A percentile compares a stretch with the other conserved stretches of the same genome.
Conservation (phyloP, 2,113 vertebrate species). For the Myrmecobius fasciatus region DNA sequence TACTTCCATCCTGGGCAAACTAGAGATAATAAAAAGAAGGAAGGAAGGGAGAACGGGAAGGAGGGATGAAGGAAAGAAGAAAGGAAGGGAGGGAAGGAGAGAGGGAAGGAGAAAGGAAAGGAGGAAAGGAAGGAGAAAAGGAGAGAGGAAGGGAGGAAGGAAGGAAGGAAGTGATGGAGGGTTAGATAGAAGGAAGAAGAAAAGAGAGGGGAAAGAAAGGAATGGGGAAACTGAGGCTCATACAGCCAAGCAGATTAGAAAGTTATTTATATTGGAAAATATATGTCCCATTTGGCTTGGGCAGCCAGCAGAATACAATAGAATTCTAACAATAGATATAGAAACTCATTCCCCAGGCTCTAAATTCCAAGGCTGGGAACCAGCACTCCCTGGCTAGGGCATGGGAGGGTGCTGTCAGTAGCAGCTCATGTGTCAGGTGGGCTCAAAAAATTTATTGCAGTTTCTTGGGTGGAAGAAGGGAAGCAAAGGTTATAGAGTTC, state of each 20-base stretch:
- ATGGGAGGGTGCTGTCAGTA: background rate
- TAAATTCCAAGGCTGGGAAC: background rate
- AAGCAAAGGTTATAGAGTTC: background rate
- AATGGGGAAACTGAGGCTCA: background rate
- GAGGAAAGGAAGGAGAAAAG: too few relatives aligned
- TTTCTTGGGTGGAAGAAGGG: background rate
- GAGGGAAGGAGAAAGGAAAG: too few relatives aligned
- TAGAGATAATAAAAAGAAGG: too few relatives aligned
- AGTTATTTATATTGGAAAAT: background rate
- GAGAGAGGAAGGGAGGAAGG: too few relatives aligned
- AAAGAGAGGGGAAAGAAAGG: background rate
- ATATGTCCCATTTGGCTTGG: background rate
- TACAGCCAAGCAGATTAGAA: background rate
- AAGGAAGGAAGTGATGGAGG: too few relatives aligned
- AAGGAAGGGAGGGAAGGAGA: too few relatives aligned
- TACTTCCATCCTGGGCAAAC: too few relatives aligned
- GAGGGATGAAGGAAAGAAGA: too few relatives aligned
- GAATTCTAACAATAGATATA: background rate
- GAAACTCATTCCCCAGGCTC: background rate
- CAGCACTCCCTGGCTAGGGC: background rate
- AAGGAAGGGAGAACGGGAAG: too few relatives aligned
- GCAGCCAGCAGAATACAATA: background rate
- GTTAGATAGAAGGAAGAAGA: too few relatives aligned
- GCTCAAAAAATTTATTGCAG: background rate
- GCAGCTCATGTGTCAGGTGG: background rate